These are phyloP conservation scores for Mesoclemmys tuberculata DNA, from an alignment of 2,113 vertebrate species.

Conservation along the genomic window DNA sequence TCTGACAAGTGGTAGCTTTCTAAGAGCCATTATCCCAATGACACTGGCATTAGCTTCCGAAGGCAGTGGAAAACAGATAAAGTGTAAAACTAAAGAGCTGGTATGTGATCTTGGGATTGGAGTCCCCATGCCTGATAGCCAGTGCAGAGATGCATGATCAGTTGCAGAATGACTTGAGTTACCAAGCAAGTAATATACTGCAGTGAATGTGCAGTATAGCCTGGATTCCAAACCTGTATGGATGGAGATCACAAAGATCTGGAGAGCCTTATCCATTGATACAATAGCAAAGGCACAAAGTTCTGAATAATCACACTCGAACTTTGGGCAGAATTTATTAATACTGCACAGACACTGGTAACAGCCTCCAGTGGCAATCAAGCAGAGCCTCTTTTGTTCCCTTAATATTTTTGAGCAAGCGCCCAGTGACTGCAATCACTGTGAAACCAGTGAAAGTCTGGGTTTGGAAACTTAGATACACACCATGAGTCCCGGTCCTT, in stretches of 20 bases:
- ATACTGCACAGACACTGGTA: background rate
- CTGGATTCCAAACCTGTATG: background rate
- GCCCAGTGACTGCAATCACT: slow-evolving; percentile 1
- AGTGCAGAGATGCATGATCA: background rate
- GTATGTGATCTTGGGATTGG: background rate
- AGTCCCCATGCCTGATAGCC: background rate
- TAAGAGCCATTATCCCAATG: background rate
- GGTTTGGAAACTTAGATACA: background rate
- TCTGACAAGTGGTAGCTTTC: background rate
- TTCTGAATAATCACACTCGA: background rate
- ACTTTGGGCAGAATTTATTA: background rate
- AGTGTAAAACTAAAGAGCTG: background rate
- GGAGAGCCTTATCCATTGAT: background rate
- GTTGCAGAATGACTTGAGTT: background rate
- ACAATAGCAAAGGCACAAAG: background rate
- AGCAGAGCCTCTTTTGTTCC: background rate
- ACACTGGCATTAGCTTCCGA: background rate
- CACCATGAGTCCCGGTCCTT: background rate
- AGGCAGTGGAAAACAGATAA: background rate
- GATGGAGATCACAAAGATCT: background rate
- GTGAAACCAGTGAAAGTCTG: background rate
- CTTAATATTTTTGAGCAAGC: background rate
- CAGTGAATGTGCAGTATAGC: background rate
- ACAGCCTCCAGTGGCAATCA: background rate
- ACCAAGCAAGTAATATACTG: background rate